These are phyloP conservation scores for Chloromyia formosa DNA, from an alignment of 2,888 invertebrate genomes.

Conservation along the genomic window DNA sequence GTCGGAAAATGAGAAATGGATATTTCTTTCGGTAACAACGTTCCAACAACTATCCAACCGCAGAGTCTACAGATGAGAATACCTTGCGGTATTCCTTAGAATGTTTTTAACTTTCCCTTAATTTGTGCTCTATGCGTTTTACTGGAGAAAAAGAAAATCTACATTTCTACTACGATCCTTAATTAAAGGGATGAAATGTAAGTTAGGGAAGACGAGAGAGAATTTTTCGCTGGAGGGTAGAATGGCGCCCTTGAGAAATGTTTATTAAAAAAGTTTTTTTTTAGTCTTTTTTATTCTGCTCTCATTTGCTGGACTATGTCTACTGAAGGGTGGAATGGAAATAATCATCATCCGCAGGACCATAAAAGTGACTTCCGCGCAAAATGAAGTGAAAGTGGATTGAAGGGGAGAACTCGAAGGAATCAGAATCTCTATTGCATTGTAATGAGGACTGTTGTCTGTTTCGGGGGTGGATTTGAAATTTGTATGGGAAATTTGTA, in stretches of 20 bases:
- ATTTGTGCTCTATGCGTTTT: conserved; percentile 30
- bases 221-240: conserved; percentile 38
- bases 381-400: too few relatives aligned
- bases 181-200: conserved; percentile 49
- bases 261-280: conserved; percentile 42
- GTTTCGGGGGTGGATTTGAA: too few relatives aligned
- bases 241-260: conserved; percentile 40
- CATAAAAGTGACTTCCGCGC: too few relatives aligned
- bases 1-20: conserved; percentile 19
- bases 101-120: conserved; percentile 1
- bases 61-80: background rate
- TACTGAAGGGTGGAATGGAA: too few relatives aligned
- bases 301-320: too few relatives aligned
- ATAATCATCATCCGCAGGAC: too few relatives aligned
- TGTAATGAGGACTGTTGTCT: too few relatives aligned
- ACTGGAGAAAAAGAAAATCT: background rate
- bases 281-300: too few relatives aligned
- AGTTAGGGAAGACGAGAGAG: too few relatives aligned
- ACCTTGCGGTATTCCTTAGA: conserved; percentile 13
- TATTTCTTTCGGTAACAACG: conserved; percentile 11
- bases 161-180: conserved; percentile 25
- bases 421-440: too few relatives aligned
- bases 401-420: too few relatives aligned
- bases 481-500: too few relatives aligned
- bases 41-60: background rate